A percentile compares a stretch with the other conserved stretches of the same genome.
These are phyloP conservation scores for Chaetodon trifascialis DNA, from an alignment of 2,113 vertebrate species.

Conservation along the genomic window DNA sequence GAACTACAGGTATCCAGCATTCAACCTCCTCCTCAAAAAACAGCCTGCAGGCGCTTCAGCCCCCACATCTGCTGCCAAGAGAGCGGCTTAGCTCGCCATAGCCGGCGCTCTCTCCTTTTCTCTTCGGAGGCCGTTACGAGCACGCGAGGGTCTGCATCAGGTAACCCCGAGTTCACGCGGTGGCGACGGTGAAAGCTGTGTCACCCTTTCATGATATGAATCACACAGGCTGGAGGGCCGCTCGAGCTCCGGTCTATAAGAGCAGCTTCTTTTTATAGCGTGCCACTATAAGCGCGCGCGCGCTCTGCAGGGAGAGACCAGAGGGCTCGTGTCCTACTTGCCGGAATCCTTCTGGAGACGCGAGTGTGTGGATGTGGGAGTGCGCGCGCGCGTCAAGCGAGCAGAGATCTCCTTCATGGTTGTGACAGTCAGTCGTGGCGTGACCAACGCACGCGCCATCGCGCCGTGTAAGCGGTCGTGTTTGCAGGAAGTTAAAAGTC, in stretches of 20 bases:
- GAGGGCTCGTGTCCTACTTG: slow-evolving; percentile 83
- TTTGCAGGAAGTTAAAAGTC: slow-evolving; percentile 8
- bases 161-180: background rate
- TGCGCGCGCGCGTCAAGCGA: slow-evolving; percentile 2
- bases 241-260: slow-evolving; percentile 73
- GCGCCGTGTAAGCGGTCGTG: background rate
- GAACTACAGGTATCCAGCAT: slow-evolving; percentile 25
- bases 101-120: background rate
- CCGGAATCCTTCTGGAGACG: slow-evolving; percentile 72
- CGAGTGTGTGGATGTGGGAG: slow-evolving; percentile 15
- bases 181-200: slow-evolving; percentile 37
- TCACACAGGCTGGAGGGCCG: slow-evolving; percentile 61
- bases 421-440: slow-evolving; percentile 11
- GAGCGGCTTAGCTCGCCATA: background rate
- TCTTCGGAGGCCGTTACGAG: background rate
- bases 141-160: background rate
- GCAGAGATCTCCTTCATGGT: slow-evolving; percentile 29
- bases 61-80: slow-evolving; percentile 31
- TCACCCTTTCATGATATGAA: slow-evolving; percentile 67
- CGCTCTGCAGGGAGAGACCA: slow-evolving; percentile 73
- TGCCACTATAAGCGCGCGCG: slow-evolving; percentile 72
- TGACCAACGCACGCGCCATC: background rate
- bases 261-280: slow-evolving; percentile 85
- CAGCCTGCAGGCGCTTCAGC: slow-evolving; percentile 23
- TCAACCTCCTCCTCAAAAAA: slow-evolving; percentile 5